Conservation (phyloP, 37 sponge, comb jelly and placozoan genomes). For the Oscarella lobularis region DNA sequence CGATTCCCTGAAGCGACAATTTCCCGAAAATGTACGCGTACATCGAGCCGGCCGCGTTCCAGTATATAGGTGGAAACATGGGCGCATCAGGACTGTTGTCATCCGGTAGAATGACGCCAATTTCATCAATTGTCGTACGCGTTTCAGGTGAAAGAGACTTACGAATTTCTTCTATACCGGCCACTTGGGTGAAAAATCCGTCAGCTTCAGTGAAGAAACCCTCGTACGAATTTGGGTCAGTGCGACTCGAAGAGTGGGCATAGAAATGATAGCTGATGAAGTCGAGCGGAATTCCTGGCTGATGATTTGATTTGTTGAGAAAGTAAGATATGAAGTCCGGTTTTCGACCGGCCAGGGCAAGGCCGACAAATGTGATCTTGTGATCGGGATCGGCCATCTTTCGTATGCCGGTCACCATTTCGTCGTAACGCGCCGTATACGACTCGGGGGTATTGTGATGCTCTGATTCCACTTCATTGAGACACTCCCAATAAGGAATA, state of each 20-base stretch:
- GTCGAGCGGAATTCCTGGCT: background rate
- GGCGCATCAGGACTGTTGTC: slow-evolving; percentile 1
- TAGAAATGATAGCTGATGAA: slow-evolving; percentile 4
- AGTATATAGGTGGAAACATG: slow-evolving; percentile 7
- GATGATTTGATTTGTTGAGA: slow-evolving; percentile 5
- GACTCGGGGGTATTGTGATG: slow-evolving; percentile 6
- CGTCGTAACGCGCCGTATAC: background rate
- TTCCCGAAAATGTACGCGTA: slow-evolving; percentile 5
- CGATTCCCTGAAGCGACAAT: background rate
- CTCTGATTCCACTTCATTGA: slow-evolving; percentile 4
- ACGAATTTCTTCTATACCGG: background rate
- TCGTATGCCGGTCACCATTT: slow-evolving; percentile 2
- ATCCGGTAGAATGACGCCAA: slow-evolving; percentile 7
- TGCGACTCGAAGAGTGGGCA: background rate
- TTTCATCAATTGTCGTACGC: background rate
- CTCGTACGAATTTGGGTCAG: background rate
- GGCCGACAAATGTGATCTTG: slow-evolving; percentile 4
- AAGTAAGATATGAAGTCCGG: background rate
- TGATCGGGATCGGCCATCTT: background rate
- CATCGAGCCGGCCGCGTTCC: slow-evolving; percentile 5
- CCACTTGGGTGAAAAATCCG: background rate
- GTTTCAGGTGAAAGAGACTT: background rate
- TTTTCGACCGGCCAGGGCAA: background rate
- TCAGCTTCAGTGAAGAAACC: background rate
- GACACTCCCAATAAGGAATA: slow-evolving; percentile 4